Evolutionary conservation across 1,140 invertebrate species (phyloP), one percentile per base, ranked within the genome.

Genomic region (Hylaeus anthracinus): DNA sequence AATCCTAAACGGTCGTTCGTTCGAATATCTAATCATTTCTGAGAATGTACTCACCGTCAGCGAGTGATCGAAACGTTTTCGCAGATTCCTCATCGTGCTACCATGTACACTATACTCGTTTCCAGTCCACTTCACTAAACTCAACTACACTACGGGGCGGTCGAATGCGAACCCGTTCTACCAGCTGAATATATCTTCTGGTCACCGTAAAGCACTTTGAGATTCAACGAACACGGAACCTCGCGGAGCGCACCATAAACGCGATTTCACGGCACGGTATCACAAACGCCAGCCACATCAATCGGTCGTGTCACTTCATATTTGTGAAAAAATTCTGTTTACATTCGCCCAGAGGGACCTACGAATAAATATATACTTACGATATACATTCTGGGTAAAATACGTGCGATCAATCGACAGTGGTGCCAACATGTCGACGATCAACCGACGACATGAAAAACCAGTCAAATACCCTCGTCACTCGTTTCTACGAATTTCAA

Each of bases 401-500:
- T 88, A 82, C 70, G 60, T 72, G 63, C 83, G 87, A 90, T 90
- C 88, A 90, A 90, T 90, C 85, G 72, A 69, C 89, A 90, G 84
- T 82, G 72, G 43, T 83, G 61, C 88, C 88, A 90, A 90, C 79
- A 41, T 86, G 26, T 74, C 56, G 64, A 41, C 64, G 41, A 65
- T 61, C 15, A 5, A 41, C 39, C 53, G 41, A 39, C 14, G 37
- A 6, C 37, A 5, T 14, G 15, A 8, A 9, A 41, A 26, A 39
- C 4, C 9, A 26, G 26, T 63, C 3, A 1, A 41, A 26, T 1
- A 10, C 3, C 12, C 12, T 41, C 12, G 5, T 45, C 12, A 2
- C 26, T 6, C 12, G 72, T 41, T 72, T 56, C 10, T 10, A 1
- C 5, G 1, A 58, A 56, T n/a, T 51, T 41, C 2, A 41, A 9